These are phyloP conservation scores for Gephyroberyx darwinii DNA, from an alignment of 2,797 vertebrate genomes.

Conservation along the genomic window DNA sequence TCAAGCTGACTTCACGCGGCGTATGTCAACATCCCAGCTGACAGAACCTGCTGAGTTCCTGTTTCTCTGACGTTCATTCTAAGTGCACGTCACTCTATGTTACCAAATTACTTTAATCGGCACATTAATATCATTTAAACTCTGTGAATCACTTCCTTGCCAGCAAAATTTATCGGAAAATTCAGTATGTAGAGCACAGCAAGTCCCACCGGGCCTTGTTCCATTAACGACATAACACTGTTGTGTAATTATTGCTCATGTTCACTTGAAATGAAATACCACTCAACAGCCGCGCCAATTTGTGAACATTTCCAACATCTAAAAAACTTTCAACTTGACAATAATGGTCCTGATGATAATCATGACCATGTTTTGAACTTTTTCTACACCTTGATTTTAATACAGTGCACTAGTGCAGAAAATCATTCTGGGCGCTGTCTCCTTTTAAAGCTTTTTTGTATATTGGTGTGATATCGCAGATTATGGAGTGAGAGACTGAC, in stretches of 20 bases:
- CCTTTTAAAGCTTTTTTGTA: neutral
- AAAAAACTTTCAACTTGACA: neutral
- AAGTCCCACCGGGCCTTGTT: conserved; percentile 53
- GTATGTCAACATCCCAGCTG: conserved; percentile 61
- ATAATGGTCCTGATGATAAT: neutral
- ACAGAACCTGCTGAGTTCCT: conserved; percentile 64
- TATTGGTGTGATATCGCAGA: neutral
- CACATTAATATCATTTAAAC: conserved; percentile 60
- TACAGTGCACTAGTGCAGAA: neutral
- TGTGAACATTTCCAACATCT: too few relatives aligned
- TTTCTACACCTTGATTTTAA: neutral
- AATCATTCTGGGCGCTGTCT: neutral
- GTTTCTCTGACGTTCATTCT: conserved; percentile 56
- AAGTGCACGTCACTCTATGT: conserved; percentile 42
- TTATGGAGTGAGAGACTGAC: neutral
- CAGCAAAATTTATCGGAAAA: conserved; percentile 24
- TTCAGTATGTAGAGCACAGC: conserved; percentile 47
- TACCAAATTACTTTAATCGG: conserved; percentile 59
- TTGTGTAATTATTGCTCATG: conserved; percentile 64
- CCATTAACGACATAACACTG: conserved; percentile 51
- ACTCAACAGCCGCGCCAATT: conserved; percentile 11
- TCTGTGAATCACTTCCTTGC: conserved; percentile 26
- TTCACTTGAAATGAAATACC: conserved; percentile 59
- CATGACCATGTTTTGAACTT: too few relatives aligned
- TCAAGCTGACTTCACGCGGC: conserved; percentile 44